Evolutionary conservation across 2,113 vertebrate species (phyloP).

Genomic region (Tympanuchus pallidicinctus): DNA sequence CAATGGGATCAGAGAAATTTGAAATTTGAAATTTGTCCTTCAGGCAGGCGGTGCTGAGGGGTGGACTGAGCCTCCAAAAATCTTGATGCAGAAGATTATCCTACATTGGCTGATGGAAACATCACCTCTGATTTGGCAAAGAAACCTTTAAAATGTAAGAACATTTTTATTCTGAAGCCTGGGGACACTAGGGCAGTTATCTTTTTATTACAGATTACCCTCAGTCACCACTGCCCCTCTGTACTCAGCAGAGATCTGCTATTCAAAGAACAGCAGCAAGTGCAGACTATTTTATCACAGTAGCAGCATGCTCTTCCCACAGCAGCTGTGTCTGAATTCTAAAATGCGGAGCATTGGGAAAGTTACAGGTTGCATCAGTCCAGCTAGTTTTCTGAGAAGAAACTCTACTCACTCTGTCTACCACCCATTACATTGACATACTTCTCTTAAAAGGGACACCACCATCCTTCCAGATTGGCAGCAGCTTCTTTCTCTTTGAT

Average conservation of each 20-base stretch:
- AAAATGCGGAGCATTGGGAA: neutral
- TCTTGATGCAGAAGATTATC: neutral
- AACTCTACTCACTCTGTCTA: neutral
- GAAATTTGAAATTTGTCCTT: neutral
- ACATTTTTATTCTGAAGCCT: neutral
- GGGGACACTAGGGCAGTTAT: neutral
- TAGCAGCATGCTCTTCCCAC: neutral
- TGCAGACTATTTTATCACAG: neutral
- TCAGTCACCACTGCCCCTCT: neutral
- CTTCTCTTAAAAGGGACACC: neutral
- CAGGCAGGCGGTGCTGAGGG: neutral
- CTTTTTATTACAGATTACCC: neutral
- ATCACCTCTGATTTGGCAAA: neutral
- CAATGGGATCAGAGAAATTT: neutral
- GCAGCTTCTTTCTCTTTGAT: neutral
- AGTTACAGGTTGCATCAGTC: neutral
- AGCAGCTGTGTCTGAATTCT: neutral
- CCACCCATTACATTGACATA: neutral
- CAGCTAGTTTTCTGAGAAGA: neutral
- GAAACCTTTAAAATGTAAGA: neutral
- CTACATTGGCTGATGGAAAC: neutral
- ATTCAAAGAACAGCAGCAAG: neutral
- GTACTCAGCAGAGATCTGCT: neutral
- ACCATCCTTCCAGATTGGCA: neutral
- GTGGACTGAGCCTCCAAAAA: neutral